Conservation (phyloP, 1,140 invertebrate species). For the Onthophagus taurus region DNA sequence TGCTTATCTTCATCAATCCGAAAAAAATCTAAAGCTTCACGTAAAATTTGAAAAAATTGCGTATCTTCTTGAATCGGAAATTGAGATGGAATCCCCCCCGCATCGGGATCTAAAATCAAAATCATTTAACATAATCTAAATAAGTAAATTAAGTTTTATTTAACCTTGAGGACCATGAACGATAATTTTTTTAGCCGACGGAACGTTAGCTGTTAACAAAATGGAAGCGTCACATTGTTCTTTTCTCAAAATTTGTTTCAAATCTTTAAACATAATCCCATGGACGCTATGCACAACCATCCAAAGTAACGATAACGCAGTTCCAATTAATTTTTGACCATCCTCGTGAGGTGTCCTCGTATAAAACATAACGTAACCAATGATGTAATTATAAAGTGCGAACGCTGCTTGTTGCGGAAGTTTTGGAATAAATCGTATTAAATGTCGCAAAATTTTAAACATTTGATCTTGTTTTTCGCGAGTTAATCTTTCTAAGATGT, state of each 20-base stretch:
- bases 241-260: conserved; percentile 97
- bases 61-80: conserved; percentile 99
- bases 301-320: conserved; percentile 91
- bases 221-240: conserved; percentile 98
- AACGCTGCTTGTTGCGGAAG: conserved; percentile 96
- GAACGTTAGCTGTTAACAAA: conserved; percentile 95
- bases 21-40: conserved; percentile 96
- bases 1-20: conserved; percentile 86
- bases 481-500: conserved; percentile 92
- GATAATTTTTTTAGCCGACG: conserved; percentile 97
- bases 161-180: conserved; percentile 82
- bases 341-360: conserved; percentile 90
- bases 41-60: conserved; percentile 90
- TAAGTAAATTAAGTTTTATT: background rate
- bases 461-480: conserved; percentile 92
- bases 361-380: conserved; percentile 99
- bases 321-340: conserved; percentile 81
- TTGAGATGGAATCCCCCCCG: conserved; percentile 93
- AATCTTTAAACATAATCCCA: conserved; percentile 98
- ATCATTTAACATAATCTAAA: conserved; percentile 6
- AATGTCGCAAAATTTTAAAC: conserved; percentile 85
- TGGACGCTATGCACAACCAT: conserved; percentile 96
- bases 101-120: conserved; percentile 60
- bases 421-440: conserved; percentile 87
- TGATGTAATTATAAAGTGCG: conserved; percentile 97